Conservation (phyloP, 1,140 invertebrate genomes). For the Anagrus nilaparvatae region DNA sequence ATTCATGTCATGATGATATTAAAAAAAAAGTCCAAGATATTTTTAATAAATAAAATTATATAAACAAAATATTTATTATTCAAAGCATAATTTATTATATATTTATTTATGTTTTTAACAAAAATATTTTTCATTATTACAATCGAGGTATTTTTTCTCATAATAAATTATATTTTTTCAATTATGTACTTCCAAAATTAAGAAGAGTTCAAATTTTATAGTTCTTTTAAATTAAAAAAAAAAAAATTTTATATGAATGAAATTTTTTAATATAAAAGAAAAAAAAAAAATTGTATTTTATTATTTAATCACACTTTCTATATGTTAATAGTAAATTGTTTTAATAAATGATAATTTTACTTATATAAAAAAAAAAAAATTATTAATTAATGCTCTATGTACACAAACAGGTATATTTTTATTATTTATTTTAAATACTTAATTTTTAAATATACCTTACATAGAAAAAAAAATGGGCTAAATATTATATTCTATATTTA, state of each 20-base stretch:
- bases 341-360: not conserved
- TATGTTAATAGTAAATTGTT: conserved; percentile 4
- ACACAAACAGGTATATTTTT: conserved; percentile 12
- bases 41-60: conserved; percentile 10
- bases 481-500: conserved; percentile 4
- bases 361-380: conserved; percentile 3
- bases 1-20: conserved; percentile 29
- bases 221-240: no score
- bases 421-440: conserved; percentile 15
- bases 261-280: no score
- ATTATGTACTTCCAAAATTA: no score
- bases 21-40: conserved; percentile 26
- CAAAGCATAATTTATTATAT: not conserved
- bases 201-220: no score
- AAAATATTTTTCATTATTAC: not conserved
- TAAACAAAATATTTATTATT: conserved; percentile 3
- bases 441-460: conserved; percentile 19
- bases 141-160: not conserved
- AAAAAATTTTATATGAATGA: no score
- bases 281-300: conserved; percentile 5
- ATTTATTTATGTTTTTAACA: not conserved
- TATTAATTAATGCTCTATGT: conserved; percentile 7
- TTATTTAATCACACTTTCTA: not conserved
- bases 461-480: conserved; percentile 16
- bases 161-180: not conserved